Evolutionary conservation across 2,888 invertebrate genomes (phyloP).

Genomic region (Malacosoma neustria): DNA sequence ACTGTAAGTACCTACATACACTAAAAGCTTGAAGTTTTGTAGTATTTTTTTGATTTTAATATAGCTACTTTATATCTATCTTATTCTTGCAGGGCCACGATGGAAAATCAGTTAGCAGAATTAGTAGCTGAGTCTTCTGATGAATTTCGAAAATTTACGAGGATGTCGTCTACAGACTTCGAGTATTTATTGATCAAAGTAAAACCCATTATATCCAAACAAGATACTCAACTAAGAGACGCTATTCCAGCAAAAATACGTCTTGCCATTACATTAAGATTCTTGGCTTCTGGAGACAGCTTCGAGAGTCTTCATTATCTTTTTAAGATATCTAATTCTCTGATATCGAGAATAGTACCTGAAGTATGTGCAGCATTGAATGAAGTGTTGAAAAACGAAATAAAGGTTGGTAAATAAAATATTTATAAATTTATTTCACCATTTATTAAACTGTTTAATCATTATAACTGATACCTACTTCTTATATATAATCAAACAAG

Average conservation of each 20-base stretch:
- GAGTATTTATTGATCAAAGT: slow-evolving; percentile 4
- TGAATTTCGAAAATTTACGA: slow-evolving; percentile 2
- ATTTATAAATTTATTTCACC: no score
- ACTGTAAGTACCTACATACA: no score
- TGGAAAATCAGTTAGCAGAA: no score
- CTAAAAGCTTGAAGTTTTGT: no score
- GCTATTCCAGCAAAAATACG: slow-evolving; percentile 7
- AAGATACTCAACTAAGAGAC: slow-evolving; percentile 5
- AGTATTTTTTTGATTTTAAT: no score
- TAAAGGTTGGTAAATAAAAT: slow-evolving; percentile 1
- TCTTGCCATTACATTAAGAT: slow-evolving; percentile 7
- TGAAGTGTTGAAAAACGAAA: background rate
- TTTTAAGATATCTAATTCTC: slow-evolving; percentile 2
- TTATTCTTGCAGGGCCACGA: no score
- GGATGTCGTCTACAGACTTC: slow-evolving; percentile 7
- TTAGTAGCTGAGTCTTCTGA: no score
- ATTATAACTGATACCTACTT: no score
- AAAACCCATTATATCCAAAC: slow-evolving; percentile 5
- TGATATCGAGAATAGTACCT: slow-evolving; percentile 1
- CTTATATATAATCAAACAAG: no score
- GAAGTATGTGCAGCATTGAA: slow-evolving; percentile 1
- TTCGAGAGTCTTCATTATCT: slow-evolving; percentile 3
- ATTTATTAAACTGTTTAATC: no score
- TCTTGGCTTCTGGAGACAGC: slow-evolving; percentile 4
- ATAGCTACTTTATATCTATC: no score